Conservation (phyloP, 2,888 invertebrate genomes). For the Thereva unica region DNA sequence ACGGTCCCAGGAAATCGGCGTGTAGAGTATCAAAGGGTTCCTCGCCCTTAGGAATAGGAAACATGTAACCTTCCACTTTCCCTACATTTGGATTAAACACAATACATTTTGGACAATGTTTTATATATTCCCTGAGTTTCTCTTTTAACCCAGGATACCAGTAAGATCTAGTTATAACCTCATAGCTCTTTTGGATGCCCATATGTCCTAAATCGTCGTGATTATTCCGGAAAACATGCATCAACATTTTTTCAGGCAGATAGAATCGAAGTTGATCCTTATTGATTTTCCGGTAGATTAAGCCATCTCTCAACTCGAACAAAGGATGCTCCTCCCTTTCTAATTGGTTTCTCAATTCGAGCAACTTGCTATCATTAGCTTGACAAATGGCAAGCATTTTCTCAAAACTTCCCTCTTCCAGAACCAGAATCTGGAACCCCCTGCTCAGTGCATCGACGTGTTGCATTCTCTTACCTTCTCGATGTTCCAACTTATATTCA, state of each 20-base stretch:
- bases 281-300: not conserved
- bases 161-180: too few species aligned
- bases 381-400: not conserved
- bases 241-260: not conserved
- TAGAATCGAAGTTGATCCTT: not conserved
- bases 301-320: not conserved
- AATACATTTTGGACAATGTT: conserved; percentile 37
- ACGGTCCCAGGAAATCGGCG: conserved; percentile 36
- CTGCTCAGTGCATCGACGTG: too few species aligned
- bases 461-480: too few species aligned
- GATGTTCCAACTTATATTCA: too few species aligned
- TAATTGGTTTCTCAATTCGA: not conserved
- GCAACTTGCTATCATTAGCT: not conserved
- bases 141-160: conserved; percentile 44
- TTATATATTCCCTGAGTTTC: conserved; percentile 30
- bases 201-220: not conserved
- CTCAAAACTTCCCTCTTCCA: too few species aligned
- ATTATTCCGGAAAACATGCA: not conserved
- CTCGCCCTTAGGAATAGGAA: conserved; percentile 46
- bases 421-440: too few species aligned
- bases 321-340: not conserved
- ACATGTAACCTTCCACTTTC: conserved; percentile 44
- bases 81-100: conserved; percentile 31
- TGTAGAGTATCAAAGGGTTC: conserved; percentile 44
- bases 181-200: too few species aligned